Conservation (phyloP, 2,797 vertebrate species). For the Enteromius fasciolatus region DNA sequence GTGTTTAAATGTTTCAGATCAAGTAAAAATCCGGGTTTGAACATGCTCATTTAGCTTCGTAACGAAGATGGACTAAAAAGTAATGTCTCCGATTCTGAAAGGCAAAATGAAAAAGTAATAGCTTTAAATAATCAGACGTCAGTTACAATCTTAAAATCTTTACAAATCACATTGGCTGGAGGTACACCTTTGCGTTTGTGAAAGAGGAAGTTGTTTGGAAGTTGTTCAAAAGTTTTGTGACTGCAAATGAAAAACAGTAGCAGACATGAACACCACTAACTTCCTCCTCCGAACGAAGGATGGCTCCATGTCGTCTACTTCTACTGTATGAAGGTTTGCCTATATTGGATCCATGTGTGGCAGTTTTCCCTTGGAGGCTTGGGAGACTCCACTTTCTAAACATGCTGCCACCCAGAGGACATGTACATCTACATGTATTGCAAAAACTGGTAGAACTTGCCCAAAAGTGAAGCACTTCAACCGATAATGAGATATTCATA, state of each 20-base stretch:
- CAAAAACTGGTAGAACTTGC: constrained; percentile 36
- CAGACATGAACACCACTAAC: constrained; percentile 69
- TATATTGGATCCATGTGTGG: constrained; percentile 84
- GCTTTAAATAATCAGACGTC: constrained; percentile 42
- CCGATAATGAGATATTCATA: background rate
- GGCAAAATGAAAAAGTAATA: constrained; percentile 13
- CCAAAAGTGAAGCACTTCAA: constrained; percentile 7
- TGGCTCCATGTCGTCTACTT: constrained; percentile 81
- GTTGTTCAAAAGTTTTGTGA: constrained; percentile 55
- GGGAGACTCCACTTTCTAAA: constrained; percentile 48
- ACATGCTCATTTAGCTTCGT: background rate
- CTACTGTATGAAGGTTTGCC: constrained; percentile 70
- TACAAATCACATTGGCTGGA: constrained; percentile 57
- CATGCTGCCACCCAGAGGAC: constrained; percentile 62
- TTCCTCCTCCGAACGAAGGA: constrained; percentile 74
- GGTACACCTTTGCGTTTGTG: constrained; percentile 52
- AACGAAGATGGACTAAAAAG: background rate
- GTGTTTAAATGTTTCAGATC: constrained; percentile 5
- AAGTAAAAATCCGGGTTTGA: background rate
- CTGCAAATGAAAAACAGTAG: constrained; percentile 71
- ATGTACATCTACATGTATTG: constrained; percentile 22
- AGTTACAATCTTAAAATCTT: constrained; percentile 53
- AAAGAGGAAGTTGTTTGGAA: constrained; percentile 61
- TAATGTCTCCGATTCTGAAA: background rate
- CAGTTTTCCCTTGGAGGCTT: constrained; percentile 48